Evolutionary conservation across 2,113 vertebrate genomes (phyloP), one percentile per base, ranked within the genome.

Genomic region (Lasiurus cinereus): DNA sequence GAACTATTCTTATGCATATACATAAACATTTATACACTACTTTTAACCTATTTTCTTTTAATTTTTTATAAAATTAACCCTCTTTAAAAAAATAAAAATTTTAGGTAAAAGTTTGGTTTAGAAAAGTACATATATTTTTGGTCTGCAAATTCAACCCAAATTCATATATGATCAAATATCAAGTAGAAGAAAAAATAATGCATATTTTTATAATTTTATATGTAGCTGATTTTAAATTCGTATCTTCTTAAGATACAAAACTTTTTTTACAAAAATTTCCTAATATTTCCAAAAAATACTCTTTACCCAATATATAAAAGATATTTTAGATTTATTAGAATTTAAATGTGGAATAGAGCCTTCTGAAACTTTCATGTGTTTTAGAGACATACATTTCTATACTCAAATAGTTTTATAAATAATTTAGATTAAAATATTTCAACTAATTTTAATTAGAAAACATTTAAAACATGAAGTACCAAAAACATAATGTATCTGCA

Each of bases 121-220:
- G 33, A 36, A 82, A 87, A 56, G 6, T 46, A 66, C 5, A 33
- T 27, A 33, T 36, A 62, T 56, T 73, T 95, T 92, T 90, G 19
- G 29, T 59, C 21, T 77, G 67, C 12, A 94, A 76, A 87, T 72
- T 76, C 69, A 83, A 87, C 82, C 79, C 72, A 93, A 88, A 84
- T 76, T 85, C 18, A 80, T 27, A 27, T 31, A 50, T 16, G 18
- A 82, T 64, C 70, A 93, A 89, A 36, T 56, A 10, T 8, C 18
- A 91, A 46, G 9, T 29, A 78, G 33, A 88, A 79, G 16, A 87
- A 13, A 80, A 90, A 93, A 2, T 72, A 88, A 85, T 27, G 78
- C 0, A 31, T 24, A 83, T 77, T 93, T 66, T 74, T 36, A 83
- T 0, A 83, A 83, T 76, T 76, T 76, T 78, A 85, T 48, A 56